Percentiles rank a stretch among this genome's conserved stretches.
Conservation (phyloP, 2,888 invertebrate genomes). For the Drosophila paramelanica region DNA sequence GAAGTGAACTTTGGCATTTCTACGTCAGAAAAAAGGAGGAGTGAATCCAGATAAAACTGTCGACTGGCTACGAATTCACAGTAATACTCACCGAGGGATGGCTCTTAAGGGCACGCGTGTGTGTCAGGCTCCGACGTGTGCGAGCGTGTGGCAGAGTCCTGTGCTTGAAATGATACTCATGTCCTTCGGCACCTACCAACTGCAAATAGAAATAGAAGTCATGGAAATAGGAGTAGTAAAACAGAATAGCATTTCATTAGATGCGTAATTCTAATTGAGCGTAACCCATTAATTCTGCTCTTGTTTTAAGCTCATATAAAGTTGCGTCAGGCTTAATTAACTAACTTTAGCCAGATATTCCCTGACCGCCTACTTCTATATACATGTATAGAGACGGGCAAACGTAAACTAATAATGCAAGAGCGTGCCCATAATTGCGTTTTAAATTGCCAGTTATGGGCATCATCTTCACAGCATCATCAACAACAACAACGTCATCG, state of each 20-base stretch:
- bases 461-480: slow-evolving; percentile 36
- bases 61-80: slow-evolving; percentile 16
- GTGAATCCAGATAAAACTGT: slow-evolving; percentile 5
- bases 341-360: slow-evolving; percentile 57
- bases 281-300: slow-evolving; percentile 64
- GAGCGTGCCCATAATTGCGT: slow-evolving; percentile 60
- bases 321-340: slow-evolving; percentile 70
- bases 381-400: background rate
- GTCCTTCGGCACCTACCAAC: slow-evolving; percentile 93
- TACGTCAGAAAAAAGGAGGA: background rate
- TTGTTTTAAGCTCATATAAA: slow-evolving; percentile 29
- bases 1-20: slow-evolving; percentile 52
- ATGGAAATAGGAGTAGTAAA: background rate
- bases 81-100: slow-evolving; percentile 94
- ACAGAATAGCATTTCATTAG: slow-evolving; percentile 46
- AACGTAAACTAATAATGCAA: slow-evolving; percentile 12
- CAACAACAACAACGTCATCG: background rate
- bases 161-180: slow-evolving; percentile 97
- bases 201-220: slow-evolving; percentile 85
- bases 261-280: slow-evolving; percentile 61
- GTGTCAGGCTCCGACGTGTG: slow-evolving; percentile 94
- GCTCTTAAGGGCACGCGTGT: slow-evolving; percentile 91
- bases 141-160: slow-evolving; percentile 95
- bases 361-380: slow-evolving; percentile 1
- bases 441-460: slow-evolving; percentile 72